Evolutionary conservation across 1,140 invertebrate genomes (phyloP), one percentile per base, ranked within the genome.

Genomic region (Plodia interpunctella): DNA sequence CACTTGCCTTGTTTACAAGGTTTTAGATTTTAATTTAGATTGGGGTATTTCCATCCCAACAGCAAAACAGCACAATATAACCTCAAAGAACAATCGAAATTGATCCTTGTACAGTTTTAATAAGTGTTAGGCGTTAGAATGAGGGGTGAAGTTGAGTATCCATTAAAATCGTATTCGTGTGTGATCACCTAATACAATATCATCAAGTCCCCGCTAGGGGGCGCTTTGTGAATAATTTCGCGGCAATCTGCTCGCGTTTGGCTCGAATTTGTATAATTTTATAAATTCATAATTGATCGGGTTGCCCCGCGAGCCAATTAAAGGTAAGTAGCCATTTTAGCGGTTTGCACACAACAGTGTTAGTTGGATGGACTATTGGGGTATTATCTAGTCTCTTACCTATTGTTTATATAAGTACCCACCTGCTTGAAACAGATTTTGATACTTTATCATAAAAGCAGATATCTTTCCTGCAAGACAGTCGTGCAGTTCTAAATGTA

Each of bases 21-120:
- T 87, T 90, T 90, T 90, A 90, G 90, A 90, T 90, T 90, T 90
- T 90, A 90, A 90, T 90, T 90, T 90, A 90, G 90, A 90, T 90
- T 90, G 87, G 90, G 88, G 88, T 84, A 51, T 70, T 49, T 44
- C 62, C 17, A 30, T 49, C 65, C 60, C 17, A 55, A 62, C 57
- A 38, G 57, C 70, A 57, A 75, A 87, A 74, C 65, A 76, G 66
- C 81, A 68, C 80, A 87, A 81, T 9, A 11, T 32, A 70, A 15
- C 13, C 38, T 15, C 38, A 44, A 44, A n/a, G 15, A 62, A 78
- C 74, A 66, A 0, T 25, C 52, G 51, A 54, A 76, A 75, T 70
- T 74, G 70, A 44, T 59, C 72, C 70, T 63, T 86, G 66, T 78
- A 68, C 20, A 59, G 55, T 61, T 18, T n/a, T 15, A 5, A 25